Evolutionary conservation across 2,888 invertebrate genomes (phyloP).

Genomic region (Erebia palarica): DNA sequence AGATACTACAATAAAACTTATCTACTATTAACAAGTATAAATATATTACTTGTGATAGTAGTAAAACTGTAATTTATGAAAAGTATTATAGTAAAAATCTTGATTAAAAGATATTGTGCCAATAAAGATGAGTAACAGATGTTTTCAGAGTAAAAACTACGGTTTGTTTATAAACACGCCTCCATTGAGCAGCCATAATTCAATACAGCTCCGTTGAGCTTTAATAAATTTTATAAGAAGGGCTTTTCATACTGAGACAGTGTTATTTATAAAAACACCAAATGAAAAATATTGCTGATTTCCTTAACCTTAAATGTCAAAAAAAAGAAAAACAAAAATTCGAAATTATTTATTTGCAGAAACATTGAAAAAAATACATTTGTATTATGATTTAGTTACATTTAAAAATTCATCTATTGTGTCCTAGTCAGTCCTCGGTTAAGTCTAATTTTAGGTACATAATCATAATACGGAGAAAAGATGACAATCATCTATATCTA

Average conservation of each 20-base stretch:
- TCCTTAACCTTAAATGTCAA: background rate
- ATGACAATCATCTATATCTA: too few relatives aligned
- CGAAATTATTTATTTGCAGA: too few relatives aligned
- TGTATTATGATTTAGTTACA: too few relatives aligned
- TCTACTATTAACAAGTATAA: too few relatives aligned
- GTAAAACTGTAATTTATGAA: background rate
- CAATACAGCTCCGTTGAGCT: constrained; percentile 1
- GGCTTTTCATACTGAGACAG: background rate
- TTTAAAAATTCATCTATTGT: too few relatives aligned
- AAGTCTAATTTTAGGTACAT: too few relatives aligned
- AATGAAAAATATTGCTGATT: background rate
- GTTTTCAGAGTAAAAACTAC: constrained; percentile 24
- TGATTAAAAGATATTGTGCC: background rate
- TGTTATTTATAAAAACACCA: background rate
- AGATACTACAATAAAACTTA: too few relatives aligned
- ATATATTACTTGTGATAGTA: too few relatives aligned
- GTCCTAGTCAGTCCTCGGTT: too few relatives aligned
- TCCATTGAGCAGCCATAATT: constrained; percentile 13
- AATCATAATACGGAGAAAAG: too few relatives aligned
- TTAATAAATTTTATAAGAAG: background rate
- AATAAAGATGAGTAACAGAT: constrained; percentile 24
- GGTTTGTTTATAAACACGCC: constrained; percentile 25
- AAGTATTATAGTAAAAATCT: background rate
- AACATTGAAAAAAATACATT: too few relatives aligned
- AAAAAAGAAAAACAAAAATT: too few relatives aligned